Base-by-base conservation (phyloP, 2,888 invertebrate species). In the Mactromeris polynyma region DNA sequence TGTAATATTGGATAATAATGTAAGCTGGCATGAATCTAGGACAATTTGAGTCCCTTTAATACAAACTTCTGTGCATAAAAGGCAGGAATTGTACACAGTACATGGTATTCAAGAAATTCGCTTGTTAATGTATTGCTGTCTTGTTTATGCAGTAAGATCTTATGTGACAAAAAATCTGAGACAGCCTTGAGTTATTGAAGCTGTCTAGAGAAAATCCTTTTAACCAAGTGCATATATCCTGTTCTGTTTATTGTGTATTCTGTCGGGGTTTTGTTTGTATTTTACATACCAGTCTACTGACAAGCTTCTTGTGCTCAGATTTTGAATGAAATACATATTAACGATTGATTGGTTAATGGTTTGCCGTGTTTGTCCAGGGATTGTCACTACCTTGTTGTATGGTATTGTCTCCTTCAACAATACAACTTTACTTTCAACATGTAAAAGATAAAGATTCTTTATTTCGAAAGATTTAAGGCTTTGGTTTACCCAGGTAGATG, bases 101-200 rank as follows among this genome's bases (percentile, higher is more conserved):
- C 46, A 46, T 46, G 46, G 46, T 46, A 46, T 46, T 46, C 11
- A 17, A 17, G 11, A 46, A 46, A 46, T 46, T 21, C 26, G 58
- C 58, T 26, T 26, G 26, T n/a, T 64, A 26, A 64, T 64, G n/a
- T 58, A 26, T 64, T 7, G 26, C 58, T 26, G 26, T 64, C 58
- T 64, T 64, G 58, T 64, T 64, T 64, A 64, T 64, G 58, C 58
- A 64, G 26, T n/a, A 64, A 64, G 58, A 64, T 64, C 58, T 64
- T 26, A 9, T 26, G 26, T 64, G 58, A 64, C 58, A 64, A 64
- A 64, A 64, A 64, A 9, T 64, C 9, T 64, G 58, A 64, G 58
- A 64, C 58, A 64, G 58, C 58, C 58, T 64, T 64, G 58, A 64
- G 26, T 64, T 64, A 64, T 26, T 64, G 58, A 64, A 64, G 58